These are phyloP conservation scores for Yponomeuta evonymella DNA, from an alignment of 2,888 invertebrate species.

Conservation along the genomic window DNA sequence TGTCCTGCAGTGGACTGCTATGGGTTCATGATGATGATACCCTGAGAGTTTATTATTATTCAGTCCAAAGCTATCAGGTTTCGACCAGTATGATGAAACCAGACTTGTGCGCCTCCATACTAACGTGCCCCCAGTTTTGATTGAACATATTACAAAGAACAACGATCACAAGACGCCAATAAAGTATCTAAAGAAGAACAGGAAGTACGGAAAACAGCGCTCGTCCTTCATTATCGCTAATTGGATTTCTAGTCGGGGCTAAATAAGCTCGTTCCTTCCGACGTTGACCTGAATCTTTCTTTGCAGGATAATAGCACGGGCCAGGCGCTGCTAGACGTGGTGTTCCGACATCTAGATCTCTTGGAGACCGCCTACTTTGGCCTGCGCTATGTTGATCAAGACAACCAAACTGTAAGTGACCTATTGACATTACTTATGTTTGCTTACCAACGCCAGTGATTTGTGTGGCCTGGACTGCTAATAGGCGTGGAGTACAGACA, in stretches of 20 bases:
- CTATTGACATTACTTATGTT: not conserved
- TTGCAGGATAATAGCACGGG: conserved; percentile 92
- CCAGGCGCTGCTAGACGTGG: conserved; percentile 92
- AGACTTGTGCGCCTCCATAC: too few relatives aligned
- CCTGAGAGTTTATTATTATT: too few relatives aligned
- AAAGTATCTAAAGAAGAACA: not conserved
- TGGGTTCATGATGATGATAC: too few relatives aligned
- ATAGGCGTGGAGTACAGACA: too few relatives aligned
- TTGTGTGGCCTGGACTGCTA: too few relatives aligned
- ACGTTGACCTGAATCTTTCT: conserved; percentile 11
- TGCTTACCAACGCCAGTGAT: not conserved
- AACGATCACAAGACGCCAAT: not conserved
- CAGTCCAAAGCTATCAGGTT: too few relatives aligned
- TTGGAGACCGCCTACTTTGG: conserved; percentile 98
- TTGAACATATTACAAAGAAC: not conserved
- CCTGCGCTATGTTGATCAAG: conserved; percentile 92
- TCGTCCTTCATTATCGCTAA: not conserved
- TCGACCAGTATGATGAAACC: too few relatives aligned
- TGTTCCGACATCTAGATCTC: conserved; percentile 94
- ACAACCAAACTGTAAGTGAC: conserved; percentile 92
- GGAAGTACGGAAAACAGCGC: not conserved
- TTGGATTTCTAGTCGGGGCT: not conserved
- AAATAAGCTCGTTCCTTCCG: not conserved
- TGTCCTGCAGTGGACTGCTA: too few relatives aligned
- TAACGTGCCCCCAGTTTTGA: not conserved